Base-by-base conservation (phyloP, 2,113 vertebrate species). In the Nestor notabilis region DNA sequence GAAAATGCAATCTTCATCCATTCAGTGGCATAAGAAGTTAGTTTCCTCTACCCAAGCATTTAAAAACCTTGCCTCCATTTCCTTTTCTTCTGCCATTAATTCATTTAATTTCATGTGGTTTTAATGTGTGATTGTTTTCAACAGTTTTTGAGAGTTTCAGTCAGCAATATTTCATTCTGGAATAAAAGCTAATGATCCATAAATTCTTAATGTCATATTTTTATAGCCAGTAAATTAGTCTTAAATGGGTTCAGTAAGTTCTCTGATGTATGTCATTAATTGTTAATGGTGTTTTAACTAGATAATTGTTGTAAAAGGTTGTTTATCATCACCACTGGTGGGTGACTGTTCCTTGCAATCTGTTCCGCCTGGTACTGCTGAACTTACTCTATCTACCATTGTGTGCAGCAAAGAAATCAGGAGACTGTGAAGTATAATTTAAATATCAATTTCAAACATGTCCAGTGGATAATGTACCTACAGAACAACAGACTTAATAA, bases 201-300 rank as follows among this genome's bases (percentile, higher is more conserved):
- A 98, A 98, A 98, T 98, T 98, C 97, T 97, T 98, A 98, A 98
- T 98, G 98, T 94, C 97, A 98, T 98, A 98, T 98, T 98, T 98
- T 98, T 98, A 98, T 98, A 98, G 98, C 97, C 90, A 97, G 95
- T 98, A 98, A 98, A 98, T 98, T 98, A 98, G 98, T 97, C 98
- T 98, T 98, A 98, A 98, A 98, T 98, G 97, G 97, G 95, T 97
- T 98, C 97, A 98, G 96, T 98, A 98, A 98, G 98, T 97, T 98
- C 97, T 96, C 89, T 98, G 98, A 97, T 95, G 72, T 98, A 98
- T 98, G 98, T 94, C 98, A 97, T 98, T 98, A 98, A 98, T 98
- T 98, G 96, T 97, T 98, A 97, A 98, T 98, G 97, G 97, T 98
- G 97, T 98, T 98, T 98, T 97, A 98, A 98, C 98, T 94, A 97